Evolutionary conservation across 2,113 vertebrate genomes (phyloP), one percentile per base, ranked within the genome.

Genomic region (Emydura subglobosa): DNA sequence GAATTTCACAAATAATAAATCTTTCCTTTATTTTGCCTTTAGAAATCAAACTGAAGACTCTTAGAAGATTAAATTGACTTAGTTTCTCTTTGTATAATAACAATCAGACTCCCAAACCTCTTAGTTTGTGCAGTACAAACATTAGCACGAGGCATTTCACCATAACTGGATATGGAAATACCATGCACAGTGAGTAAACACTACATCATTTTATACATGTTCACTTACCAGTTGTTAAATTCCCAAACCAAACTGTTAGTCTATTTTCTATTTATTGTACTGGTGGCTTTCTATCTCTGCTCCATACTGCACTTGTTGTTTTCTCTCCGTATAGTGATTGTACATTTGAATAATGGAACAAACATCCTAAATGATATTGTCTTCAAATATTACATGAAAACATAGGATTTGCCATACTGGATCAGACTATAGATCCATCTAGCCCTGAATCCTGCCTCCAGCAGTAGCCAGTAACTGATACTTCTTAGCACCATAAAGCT

Each of bases 151-250:
- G 55, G 42, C 13, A 5, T 14, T 76, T 83, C 1, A 27, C 1
- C 0, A 31, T 2, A n/a, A 53, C 1, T 0, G 29, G 29, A 49
- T 1, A 21, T 2, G 49, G 74, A 22, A 6, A 1, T n/a, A 0
- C 31, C 14, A 47, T 5, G 31, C 49, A 2, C 68, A 57, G 42
- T 55, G 85, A 19, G 31, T 6, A 24, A 21, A 34, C 3, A 3
- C 0, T 0, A 1, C 31, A 1, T 19, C 8, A 0, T 39, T 78
- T 42, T 31, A 3, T 3, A 5, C 10, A 3, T 0, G 0, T 53
- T 50, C 1, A 3, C 39, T 53, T 42, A 7, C 44, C 42, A 14
- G 79, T 39, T 6, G 17, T 39, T 17, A 24, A 50, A 16, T 65
- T 34, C 86, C 79, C 57, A 5, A 24, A 11, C 1, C 34, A 4